A percentile compares a stretch with the other conserved stretches of the same genome.
Evolutionary conservation across 2,888 invertebrate species (phyloP).

Genomic region (Elysia crispata): DNA sequence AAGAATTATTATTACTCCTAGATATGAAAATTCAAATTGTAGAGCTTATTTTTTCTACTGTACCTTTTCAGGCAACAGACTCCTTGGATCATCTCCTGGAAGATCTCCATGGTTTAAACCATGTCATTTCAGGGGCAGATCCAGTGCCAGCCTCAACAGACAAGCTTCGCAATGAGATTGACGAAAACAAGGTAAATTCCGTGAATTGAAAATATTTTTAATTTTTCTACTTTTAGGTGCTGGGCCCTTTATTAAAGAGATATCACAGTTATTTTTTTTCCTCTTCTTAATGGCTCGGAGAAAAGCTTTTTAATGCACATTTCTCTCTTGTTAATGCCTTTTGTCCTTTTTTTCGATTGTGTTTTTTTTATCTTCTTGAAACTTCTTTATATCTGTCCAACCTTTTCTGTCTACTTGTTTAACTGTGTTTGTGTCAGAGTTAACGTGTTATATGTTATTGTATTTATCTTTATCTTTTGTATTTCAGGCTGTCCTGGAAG

Average conservation of each 20-base stretch:
- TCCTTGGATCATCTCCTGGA: conserved; percentile 74
- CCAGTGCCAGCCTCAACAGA: conserved; percentile 74
- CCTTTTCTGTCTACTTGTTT: not conserved
- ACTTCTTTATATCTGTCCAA: too few relatives aligned
- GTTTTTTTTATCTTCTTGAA: too few relatives aligned
- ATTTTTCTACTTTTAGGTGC: too few relatives aligned
- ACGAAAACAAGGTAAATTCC: conserved; percentile 69
- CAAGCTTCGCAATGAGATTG: conserved; percentile 73
- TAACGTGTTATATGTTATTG: not conserved
- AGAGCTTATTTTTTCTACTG: not conserved
- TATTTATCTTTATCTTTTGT: not conserved
- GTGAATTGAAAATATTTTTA: too few relatives aligned
- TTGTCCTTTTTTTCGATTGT: too few relatives aligned
- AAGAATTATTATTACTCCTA: not conserved
- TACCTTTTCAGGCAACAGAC: conserved; percentile 66
- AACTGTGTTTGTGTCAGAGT: not conserved
- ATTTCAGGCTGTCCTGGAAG: conserved; percentile 68
- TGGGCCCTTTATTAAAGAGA: too few relatives aligned
- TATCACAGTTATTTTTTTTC: too few relatives aligned
- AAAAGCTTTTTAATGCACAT: too few relatives aligned
- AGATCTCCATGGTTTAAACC: conserved; percentile 72
- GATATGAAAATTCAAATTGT: not conserved
- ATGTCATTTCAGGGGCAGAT: conserved; percentile 72
- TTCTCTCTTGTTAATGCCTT: too few relatives aligned
- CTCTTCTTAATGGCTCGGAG: too few relatives aligned